phyloP scores from a whole-genome alignment of 1,140 invertebrate species.

The Pseudomyrmex cubaensis region DNA sequence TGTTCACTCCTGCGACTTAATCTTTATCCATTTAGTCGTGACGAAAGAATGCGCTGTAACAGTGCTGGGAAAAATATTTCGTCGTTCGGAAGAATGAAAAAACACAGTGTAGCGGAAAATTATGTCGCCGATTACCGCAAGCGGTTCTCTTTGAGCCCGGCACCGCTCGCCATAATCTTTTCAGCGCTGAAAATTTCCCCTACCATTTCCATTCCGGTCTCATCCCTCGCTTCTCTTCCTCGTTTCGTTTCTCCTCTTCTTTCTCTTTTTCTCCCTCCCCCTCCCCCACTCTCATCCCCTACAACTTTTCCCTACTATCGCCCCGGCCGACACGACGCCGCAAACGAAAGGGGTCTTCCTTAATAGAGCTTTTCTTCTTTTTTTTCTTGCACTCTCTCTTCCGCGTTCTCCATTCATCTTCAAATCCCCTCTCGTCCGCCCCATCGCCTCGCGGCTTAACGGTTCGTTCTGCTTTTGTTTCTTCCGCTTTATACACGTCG shows the following conservation, averaged over 20 bases:
- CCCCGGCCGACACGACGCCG: constrained; percentile 10
- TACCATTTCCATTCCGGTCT: neutral
- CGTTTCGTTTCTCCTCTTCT: neutral
- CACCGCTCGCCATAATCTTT: constrained; percentile 66
- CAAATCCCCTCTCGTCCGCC: constrained; percentile 31
- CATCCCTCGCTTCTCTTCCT: neutral
- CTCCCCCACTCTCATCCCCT: neutral
- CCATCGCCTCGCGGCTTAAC: constrained; percentile 54
- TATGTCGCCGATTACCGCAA: constrained; percentile 69
- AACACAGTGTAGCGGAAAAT: constrained; percentile 59
- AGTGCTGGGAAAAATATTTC: constrained; percentile 7
- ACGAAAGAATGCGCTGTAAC: constrained; percentile 2
- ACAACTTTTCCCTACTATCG: constrained; percentile 14
- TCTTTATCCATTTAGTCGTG: neutral
- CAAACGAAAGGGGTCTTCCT: constrained; percentile 52
- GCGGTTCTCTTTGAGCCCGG: constrained; percentile 53
- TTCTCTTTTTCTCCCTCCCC: neutral
- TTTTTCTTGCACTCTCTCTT: constrained; percentile 53
- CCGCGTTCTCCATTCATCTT: constrained; percentile 59
- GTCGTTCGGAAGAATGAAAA: constrained; percentile 1
- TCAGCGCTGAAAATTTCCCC: constrained; percentile 62
- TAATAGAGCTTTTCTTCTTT: constrained; percentile 54
- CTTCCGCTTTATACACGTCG: constrained; percentile 50
- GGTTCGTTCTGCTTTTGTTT: constrained; percentile 65
- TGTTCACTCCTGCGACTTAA: neutral